Percentiles rank a stretch among this genome's conserved stretches.
Evolutionary conservation across 2,888 invertebrate genomes (phyloP).

Genomic region (Zele albiditarsus): DNA sequence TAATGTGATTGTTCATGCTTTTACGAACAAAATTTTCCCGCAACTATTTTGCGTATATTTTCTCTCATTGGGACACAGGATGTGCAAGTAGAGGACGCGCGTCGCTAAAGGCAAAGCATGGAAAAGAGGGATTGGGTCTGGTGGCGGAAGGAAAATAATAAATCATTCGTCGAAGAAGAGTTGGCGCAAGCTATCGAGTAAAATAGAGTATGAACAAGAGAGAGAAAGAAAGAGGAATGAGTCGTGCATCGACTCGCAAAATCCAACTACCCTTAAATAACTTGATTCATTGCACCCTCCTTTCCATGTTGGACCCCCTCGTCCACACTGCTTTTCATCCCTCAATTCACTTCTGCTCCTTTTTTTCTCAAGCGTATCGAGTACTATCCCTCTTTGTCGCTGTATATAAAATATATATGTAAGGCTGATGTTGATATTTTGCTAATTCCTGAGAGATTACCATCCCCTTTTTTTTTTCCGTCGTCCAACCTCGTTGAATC

Average conservation of each 20-base stretch:
- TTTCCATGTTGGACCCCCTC: conserved; percentile 30
- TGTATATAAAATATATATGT: neutral
- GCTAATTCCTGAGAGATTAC: conserved; percentile 66
- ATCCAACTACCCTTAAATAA: conserved; percentile 73
- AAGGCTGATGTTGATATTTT: conserved; percentile 63
- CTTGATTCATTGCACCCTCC: conserved; percentile 69
- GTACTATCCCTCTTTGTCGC: neutral
- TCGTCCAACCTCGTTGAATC: neutral
- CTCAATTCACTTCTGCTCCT: conserved; percentile 37
- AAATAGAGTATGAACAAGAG: conserved; percentile 39
- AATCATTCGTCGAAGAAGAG: conserved; percentile 62
- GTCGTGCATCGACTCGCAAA: conserved; percentile 72
- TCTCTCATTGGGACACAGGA: conserved; percentile 36
- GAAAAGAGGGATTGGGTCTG: conserved; percentile 27
- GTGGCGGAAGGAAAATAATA: conserved; percentile 61
- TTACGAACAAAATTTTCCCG: conserved; percentile 26
- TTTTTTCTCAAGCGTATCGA: conserved; percentile 21
- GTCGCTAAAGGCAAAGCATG: conserved; percentile 56
- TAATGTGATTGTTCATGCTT: conserved; percentile 10
- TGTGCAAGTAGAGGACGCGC: conserved; percentile 3
- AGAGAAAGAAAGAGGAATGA: conserved; percentile 35
- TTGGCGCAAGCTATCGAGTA: conserved; percentile 39
- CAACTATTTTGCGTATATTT: conserved; percentile 60
- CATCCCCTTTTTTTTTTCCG: conserved; percentile 49
- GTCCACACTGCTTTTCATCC: conserved; percentile 38